phyloP scores from a whole-genome alignment of 2,888 invertebrate genomes.

The Eilema sororculum region DNA sequence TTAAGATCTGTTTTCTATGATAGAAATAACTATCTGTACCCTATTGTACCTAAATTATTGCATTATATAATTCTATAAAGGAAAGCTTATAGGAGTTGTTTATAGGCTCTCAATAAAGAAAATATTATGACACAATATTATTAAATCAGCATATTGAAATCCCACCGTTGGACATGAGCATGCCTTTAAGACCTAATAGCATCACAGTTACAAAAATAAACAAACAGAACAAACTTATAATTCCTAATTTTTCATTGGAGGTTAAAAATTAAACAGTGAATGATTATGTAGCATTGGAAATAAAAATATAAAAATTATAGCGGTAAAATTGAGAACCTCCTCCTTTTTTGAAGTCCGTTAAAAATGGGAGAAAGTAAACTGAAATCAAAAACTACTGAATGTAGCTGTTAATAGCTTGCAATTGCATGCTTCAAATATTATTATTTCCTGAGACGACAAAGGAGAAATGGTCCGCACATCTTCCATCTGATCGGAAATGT shows the following conservation, averaged over 20 bases:
- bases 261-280: neutral
- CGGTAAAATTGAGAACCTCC: no score
- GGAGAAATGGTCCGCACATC: no score
- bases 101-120: neutral
- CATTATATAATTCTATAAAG: neutral
- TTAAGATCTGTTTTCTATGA: neutral
- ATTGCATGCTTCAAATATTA: neutral
- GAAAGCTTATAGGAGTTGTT: neutral
- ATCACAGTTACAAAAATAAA: no score
- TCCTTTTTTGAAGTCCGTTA: no score
- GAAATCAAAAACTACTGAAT: neutral
- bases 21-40: neutral
- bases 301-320: no score
- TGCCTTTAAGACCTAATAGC: no score
- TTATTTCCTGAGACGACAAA: no score
- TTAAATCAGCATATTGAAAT: neutral
- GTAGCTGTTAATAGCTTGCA: constrained; percentile 1
- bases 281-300: neutral
- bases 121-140: neutral
- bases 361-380: neutral
- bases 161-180: neutral
- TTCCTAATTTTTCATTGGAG: no score
- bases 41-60: neutral
- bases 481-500: no score
- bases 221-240: no score